Base-by-base conservation (phyloP, 2,113 vertebrate genomes). In the Pogona vitticeps region DNA sequence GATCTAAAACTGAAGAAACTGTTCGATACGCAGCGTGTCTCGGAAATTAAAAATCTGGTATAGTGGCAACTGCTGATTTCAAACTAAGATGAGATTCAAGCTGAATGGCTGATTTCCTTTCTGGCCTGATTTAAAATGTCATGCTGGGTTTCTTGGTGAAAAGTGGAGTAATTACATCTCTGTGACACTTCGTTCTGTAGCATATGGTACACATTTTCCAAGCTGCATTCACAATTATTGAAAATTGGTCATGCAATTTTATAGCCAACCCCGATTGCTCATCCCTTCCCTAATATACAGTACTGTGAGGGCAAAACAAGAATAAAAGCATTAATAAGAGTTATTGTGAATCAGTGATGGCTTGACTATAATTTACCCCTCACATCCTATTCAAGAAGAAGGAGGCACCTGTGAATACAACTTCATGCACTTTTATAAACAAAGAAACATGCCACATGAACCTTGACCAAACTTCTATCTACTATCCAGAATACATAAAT, bases 21-120 rank as follows among this genome's bases (percentile, higher is more conserved):
- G n/a, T 68, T 82, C 31, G 40, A 68, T 68, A 46, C 15, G 31
- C 58, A 76, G 58, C 58, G 26, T 84, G 12, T n/a, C 23, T 63
- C 23, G 17, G 52, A 83, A 83, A 73, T 75, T 21, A 75, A 83
- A 83, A 28, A 76, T 65, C 76, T 76, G 72, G 28, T 65, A 28
- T 63, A 75, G 26, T 75, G 36, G 58, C 13, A 15, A 42, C 12
- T n/a, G 28, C 59, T 65, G 73, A n/a, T 76, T 46, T 65, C 63
- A 63, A 76, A 84, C 12, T 40, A 23, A 63, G 17, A 76, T 33
- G 20, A 65, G 38, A 73, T 84, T 84, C 28, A 63, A 65, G 72
- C 59, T 76, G 72, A 76, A 65, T 76, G 28, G 59, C 6, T 76
- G 76, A 23, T 84, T 65, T 46, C 23, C 10, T 65, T 76, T 76